Evolutionary conservation across 2,888 invertebrate genomes (phyloP).

Genomic region (Aleiodes testaceus): DNA sequence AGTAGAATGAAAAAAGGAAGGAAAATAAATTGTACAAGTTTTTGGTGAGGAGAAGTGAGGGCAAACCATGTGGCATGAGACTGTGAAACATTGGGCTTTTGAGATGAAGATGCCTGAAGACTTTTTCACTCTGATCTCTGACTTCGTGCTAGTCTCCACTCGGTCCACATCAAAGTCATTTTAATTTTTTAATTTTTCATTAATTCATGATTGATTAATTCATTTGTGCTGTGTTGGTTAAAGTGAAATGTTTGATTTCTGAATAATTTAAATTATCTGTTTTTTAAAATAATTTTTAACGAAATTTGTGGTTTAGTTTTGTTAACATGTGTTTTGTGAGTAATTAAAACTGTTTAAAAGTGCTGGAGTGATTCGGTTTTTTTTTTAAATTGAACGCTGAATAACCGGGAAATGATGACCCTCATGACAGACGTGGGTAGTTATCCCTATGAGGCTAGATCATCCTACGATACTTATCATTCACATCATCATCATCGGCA

Average conservation of each 20-base stretch:
- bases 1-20: constrained; percentile 38
- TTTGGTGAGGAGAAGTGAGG: constrained; percentile 36
- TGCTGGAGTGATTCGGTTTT: constrained; percentile 1
- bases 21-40: constrained; percentile 29
- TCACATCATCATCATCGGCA: constrained; percentile 55
- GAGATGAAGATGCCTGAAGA: constrained; percentile 51
- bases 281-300: background rate
- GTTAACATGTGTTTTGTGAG: constrained; percentile 11
- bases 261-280: background rate
- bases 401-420: constrained; percentile 67
- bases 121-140: constrained; percentile 67
- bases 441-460: constrained; percentile 66
- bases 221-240: too few relatives aligned
- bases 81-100: constrained; percentile 54
- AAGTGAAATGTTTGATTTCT: too few relatives aligned
- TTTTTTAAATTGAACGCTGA: too few relatives aligned
- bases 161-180: constrained; percentile 45
- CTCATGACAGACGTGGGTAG: constrained; percentile 70
- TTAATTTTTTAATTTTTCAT: background rate
- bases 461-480: constrained; percentile 64
- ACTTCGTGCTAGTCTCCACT: constrained; percentile 61
- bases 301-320: background rate
- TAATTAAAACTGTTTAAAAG: constrained; percentile 1
- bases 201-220: too few relatives aligned
- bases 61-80: constrained; percentile 55